Conservation (phyloP, 2,888 invertebrate genomes). For the Pristionchus exspectatus region DNA sequence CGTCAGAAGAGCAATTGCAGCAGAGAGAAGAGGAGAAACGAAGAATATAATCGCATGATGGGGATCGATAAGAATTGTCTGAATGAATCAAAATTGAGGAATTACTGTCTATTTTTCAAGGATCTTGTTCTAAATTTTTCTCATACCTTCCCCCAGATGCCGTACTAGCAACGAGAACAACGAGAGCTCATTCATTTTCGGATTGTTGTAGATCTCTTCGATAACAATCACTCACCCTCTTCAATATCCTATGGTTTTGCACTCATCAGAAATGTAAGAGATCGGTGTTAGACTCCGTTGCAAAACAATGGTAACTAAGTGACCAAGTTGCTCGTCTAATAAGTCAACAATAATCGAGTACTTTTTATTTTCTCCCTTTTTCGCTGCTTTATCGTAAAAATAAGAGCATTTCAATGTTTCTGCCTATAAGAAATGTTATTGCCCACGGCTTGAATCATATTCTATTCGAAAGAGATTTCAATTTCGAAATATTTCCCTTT, state of each 20-base stretch:
- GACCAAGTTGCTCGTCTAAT: background rate
- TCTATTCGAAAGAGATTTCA: background rate
- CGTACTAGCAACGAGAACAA: no score
- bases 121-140: no score
- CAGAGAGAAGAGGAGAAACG: conserved; percentile 42
- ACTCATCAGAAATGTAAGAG: background rate
- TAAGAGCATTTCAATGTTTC: no score
- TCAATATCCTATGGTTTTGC: no score
- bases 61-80: conserved; percentile 50
- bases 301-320: background rate
- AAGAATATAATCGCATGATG: conserved; percentile 49
- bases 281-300: background rate
- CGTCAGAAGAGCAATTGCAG: conserved; percentile 41
- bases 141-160: no score
- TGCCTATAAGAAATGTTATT: background rate
- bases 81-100: background rate
- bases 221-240: no score
- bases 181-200: no score
- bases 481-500: background rate
- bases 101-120: no score
- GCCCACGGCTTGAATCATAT: background rate
- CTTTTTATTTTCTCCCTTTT: no score
- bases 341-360: background rate
- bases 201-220: no score
- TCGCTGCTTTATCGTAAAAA: no score